These are phyloP conservation scores for Gortyna flavago DNA, from an alignment of 2,888 invertebrate species.

Conservation along the genomic window DNA sequence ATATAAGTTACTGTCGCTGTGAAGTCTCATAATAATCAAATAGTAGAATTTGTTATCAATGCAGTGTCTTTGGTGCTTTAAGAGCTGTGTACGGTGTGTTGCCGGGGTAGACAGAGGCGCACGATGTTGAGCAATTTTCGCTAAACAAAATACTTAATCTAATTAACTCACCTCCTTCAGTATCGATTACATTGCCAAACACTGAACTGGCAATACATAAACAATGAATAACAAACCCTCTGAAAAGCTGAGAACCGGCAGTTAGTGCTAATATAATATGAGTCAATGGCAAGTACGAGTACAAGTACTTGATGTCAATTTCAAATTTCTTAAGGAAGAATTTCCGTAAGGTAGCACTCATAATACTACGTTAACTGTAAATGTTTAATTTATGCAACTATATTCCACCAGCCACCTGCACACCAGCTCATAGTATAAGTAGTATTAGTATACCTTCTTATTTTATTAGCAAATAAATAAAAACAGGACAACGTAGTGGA, in stretches of 20 bases:
- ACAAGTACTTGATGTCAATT: too few species aligned
- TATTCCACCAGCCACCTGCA: too few species aligned
- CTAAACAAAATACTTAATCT: not conserved
- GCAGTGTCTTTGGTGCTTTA: not conserved
- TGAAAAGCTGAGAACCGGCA: not conserved
- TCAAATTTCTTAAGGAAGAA: too few species aligned
- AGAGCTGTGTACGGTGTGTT: not conserved
- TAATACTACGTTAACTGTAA: not conserved
- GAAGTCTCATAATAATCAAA: not conserved
- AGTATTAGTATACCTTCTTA: not conserved
- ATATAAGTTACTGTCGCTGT: not conserved
- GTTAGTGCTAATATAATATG: too few species aligned
- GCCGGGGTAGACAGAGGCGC: not conserved
- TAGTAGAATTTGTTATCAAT: not conserved
- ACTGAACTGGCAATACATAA: not conserved
- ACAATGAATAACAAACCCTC: not conserved
- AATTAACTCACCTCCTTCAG: not conserved
- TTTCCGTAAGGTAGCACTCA: not conserved
- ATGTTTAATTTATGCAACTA: not conserved
- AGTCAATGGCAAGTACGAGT: too few species aligned
- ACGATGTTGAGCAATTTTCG: conserved; percentile 3
- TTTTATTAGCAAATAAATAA: not conserved
- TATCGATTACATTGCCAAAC: not conserved
- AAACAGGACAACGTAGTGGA: not conserved
- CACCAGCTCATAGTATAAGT: too few species aligned